phyloP scores from a whole-genome alignment of 1,140 invertebrate species.

The Hirudo medicinalis region DNA sequence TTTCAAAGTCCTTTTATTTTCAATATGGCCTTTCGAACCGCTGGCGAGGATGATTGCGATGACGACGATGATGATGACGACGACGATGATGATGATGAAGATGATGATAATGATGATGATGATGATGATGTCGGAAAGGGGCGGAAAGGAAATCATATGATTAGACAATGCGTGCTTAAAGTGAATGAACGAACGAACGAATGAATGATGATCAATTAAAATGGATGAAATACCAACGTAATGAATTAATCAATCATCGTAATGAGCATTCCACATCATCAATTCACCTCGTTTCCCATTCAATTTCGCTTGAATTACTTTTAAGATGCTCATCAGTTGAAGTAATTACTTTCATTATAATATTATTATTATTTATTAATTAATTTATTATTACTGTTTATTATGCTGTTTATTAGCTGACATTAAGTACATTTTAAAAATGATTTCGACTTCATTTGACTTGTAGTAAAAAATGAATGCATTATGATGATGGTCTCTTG shows the following conservation, averaged over 20 bases:
- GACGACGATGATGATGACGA: conserved; percentile 14
- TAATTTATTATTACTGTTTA: too few species aligned
- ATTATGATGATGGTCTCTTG: too few species aligned
- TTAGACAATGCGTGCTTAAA: not conserved
- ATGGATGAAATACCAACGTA: not conserved
- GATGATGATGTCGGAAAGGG: conserved; percentile 12
- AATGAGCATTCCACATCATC: not conserved
- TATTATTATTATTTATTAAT: too few species aligned
- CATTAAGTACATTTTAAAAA: too few species aligned
- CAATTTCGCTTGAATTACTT: too few species aligned
- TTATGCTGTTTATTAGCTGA: too few species aligned
- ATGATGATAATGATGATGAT: conserved; percentile 16
- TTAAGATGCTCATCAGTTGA: too few species aligned
- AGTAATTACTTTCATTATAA: too few species aligned
- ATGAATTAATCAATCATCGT: not conserved
- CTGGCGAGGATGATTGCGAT: not conserved
- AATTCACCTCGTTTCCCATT: too few species aligned
- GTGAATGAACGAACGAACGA: conserved; percentile 3
- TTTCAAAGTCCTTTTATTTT: too few species aligned
- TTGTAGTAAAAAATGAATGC: too few species aligned
- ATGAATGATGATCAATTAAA: conserved; percentile 2
- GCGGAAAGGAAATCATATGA: not conserved
- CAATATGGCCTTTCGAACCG: not conserved
- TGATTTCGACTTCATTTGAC: too few species aligned
- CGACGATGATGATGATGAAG: conserved; percentile 15